Evolutionary conservation across 2,113 vertebrate species (phyloP).

Genomic region (Tupaia chinensis): DNA sequence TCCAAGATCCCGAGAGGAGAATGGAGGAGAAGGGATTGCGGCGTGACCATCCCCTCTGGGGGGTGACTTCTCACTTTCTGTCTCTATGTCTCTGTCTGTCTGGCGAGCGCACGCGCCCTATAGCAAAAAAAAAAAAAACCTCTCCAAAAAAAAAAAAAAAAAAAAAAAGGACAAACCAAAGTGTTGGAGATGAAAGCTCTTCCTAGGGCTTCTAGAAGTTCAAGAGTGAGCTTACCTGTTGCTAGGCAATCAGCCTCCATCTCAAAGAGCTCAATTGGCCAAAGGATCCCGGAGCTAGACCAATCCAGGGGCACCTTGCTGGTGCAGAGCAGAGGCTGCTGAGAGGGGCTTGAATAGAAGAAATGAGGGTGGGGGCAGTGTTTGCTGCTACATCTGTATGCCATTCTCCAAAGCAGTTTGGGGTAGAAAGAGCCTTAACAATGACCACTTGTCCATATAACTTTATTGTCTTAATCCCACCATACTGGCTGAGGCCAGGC

Average conservation of each 20-base stretch:
- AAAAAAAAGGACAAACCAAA: no score
- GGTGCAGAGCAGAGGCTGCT: background rate
- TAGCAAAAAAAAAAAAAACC: no score
- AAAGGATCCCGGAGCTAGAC: background rate
- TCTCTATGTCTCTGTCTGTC: no score
- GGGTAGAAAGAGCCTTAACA: background rate
- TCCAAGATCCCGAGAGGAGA: no score
- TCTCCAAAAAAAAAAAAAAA: no score
- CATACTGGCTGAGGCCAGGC: background rate
- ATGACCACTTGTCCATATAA: constrained; percentile 68
- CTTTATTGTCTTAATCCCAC: constrained; percentile 78
- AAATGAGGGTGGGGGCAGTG: background rate
- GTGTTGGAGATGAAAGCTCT: background rate
- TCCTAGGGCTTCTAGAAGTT: background rate
- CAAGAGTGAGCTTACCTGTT: background rate
- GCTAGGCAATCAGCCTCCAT: background rate
- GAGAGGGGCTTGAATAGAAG: background rate
- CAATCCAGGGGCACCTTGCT: background rate
- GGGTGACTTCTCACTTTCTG: no score
- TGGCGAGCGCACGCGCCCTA: no score
- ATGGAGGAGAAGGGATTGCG: no score
- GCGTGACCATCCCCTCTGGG: no score
- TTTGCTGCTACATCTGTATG: constrained; percentile 16
- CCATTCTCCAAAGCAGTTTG: background rate
- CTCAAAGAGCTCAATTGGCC: background rate